phyloP scores from a whole-genome alignment of 2,797 vertebrate species.

The Calcarius lapponicus region DNA sequence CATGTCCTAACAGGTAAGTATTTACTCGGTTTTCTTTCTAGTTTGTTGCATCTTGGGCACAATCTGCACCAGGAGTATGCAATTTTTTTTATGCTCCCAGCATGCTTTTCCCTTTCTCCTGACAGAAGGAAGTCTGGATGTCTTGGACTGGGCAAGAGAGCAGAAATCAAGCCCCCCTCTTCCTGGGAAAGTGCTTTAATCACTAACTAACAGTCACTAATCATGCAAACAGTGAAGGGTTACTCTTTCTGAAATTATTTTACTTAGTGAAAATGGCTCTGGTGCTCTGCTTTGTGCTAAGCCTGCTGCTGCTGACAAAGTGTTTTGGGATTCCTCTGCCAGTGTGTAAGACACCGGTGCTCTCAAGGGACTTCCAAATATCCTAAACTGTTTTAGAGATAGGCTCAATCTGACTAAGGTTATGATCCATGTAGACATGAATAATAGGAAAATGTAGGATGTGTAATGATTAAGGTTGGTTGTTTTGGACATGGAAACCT shows the following conservation, averaged over 20 bases:
- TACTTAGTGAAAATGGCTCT: not conserved
- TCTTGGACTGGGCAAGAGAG: not conserved
- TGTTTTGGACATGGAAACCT: not conserved
- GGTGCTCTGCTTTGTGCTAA: slow-evolving; percentile 9
- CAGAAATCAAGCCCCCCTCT: not conserved
- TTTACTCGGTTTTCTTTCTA: not conserved
- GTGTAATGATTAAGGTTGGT: not conserved
- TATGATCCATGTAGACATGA: not conserved
- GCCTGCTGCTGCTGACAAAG: not conserved
- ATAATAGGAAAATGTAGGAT: not conserved
- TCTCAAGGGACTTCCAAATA: not conserved
- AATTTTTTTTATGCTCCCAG: not conserved
- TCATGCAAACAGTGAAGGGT: not conserved
- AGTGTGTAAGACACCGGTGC: not conserved
- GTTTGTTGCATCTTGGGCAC: not conserved
- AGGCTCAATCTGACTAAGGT: not conserved
- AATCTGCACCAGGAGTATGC: not conserved
- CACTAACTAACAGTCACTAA: not conserved
- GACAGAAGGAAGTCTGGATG: not conserved
- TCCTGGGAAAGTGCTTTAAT: slow-evolving; percentile 7
- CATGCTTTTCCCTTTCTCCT: not conserved
- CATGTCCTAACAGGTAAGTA: not conserved
- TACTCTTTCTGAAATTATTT: not conserved
- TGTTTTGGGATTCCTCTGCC: slow-evolving; percentile 5
- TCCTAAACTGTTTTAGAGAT: slow-evolving; percentile 5